Evolutionary conservation across 2,113 vertebrate species (phyloP).

Genomic region (Vombatus ursinus): DNA sequence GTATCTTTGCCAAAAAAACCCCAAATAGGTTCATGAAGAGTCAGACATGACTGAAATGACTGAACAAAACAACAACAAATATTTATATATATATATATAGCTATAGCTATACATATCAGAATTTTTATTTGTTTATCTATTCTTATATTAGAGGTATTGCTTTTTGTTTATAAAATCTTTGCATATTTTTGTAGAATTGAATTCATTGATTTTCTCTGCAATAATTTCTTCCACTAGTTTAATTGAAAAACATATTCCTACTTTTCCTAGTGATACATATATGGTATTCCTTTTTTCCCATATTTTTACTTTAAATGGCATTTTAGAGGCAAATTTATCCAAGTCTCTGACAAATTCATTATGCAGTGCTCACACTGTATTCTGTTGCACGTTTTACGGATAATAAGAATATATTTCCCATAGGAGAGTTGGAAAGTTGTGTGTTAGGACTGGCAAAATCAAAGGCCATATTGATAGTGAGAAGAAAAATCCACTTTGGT

Average conservation of each 20-base stretch:
- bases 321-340: neutral
- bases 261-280: neutral
- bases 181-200: neutral
- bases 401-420: neutral
- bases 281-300: neutral
- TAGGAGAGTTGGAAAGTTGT: neutral
- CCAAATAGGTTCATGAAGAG: no score
- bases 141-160: neutral
- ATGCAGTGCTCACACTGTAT: neutral
- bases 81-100: neutral
- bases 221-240: neutral
- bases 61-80: no score
- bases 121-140: neutral
- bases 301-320: neutral
- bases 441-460: neutral
- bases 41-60: no score
- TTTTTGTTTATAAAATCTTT: neutral
- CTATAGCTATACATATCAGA: no score
- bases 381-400: neutral
- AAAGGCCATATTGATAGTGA: neutral
- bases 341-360: neutral
- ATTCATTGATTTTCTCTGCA: neutral
- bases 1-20: neutral
- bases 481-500: neutral
- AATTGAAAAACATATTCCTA: neutral